Evolutionary conservation across 2,113 vertebrate genomes (phyloP).

Genomic region (Picathartes gymnocephalus): DNA sequence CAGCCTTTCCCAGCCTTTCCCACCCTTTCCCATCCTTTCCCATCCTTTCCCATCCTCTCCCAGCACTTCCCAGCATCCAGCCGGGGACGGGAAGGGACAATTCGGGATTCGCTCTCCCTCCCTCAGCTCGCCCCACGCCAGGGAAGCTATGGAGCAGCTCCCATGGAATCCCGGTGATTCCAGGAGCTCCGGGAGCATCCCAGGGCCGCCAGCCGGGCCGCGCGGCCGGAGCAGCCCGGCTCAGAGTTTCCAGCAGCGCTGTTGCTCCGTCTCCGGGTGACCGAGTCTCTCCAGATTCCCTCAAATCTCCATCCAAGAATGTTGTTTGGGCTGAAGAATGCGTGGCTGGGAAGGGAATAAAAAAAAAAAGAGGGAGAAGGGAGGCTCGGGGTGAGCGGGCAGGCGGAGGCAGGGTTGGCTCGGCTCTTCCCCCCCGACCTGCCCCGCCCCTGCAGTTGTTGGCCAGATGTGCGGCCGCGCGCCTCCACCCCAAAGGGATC

Average conservation of each 20-base stretch:
- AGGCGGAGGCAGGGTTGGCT: background rate
- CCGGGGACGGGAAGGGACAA: background rate
- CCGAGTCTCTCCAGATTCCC: slow-evolving; percentile 35
- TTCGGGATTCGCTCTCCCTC: background rate
- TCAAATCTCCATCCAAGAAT: slow-evolving; percentile 50
- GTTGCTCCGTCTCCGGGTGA: background rate
- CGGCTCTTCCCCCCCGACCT: background rate
- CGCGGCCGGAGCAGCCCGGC: background rate
- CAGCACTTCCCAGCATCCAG: background rate
- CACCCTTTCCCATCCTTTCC: background rate
- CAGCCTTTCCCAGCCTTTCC: background rate
- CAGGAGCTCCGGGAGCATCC: background rate
- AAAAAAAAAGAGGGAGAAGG: background rate
- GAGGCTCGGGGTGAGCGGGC: slow-evolving; percentile 3
- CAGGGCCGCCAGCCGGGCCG: background rate
- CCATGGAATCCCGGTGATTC: background rate
- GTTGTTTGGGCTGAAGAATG: slow-evolving; percentile 58
- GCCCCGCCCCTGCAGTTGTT: accelerated
- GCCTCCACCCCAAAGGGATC: background rate
- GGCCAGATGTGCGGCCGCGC: background rate
- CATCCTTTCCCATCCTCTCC: background rate
- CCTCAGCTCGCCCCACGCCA: accelerated
- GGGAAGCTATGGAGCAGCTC: background rate
- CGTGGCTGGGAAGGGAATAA: background rate
- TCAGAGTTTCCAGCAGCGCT: slow-evolving; percentile 35